Evolutionary conservation across 2,888 invertebrate species (phyloP), one percentile per base, ranked within the genome.

Genomic region (Ichneumoninae sp.): DNA sequence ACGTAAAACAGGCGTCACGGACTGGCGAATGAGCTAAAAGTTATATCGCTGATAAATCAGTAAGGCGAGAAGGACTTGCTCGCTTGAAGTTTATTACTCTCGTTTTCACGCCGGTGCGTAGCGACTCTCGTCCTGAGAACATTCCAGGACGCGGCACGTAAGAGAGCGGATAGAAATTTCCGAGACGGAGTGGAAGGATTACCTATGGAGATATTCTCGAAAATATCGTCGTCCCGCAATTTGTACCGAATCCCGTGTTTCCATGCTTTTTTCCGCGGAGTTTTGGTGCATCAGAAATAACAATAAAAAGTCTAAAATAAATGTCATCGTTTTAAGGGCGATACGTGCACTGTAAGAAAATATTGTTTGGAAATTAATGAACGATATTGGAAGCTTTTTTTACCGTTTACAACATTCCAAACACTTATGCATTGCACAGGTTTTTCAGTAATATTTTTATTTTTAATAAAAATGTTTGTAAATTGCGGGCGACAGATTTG

Each of bases 11-110:
- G 26, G 36, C 36, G 79, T 71, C 79, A 19, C 52, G 71, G 63
- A 63, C 70, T 40, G 63, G 30, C 52, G 79, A 22, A 79, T 79
- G 50, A 79, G 47, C 60, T 70, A 19, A 60, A 33, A 40, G 60
- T 16, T 69, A 44, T 71, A 71, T 50, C 33, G 50, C 63, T 71
- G 71, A 70, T 79, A 57, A 71, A 79, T 79, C 52, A 65, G 78
- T 65, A 79, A 79, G 63, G n/a, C 78, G 78, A 79, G 36, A 63
- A 52, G 70, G 33, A 26, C 44, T 47, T 19, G n/a, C 47, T 22
- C 40, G 47, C 60, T 50, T 50, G 16, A 69, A 50, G 30, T 70
- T 70, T 78, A 70, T 78, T 70, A 70, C 78, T 73, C 73, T 57
- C 73, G 73, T 60, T 73, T 73, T 73, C 60, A 19, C 54, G 33